phyloP scores from a whole-genome alignment of 2,797 vertebrate genomes.

The Tarsius wallacei region DNA sequence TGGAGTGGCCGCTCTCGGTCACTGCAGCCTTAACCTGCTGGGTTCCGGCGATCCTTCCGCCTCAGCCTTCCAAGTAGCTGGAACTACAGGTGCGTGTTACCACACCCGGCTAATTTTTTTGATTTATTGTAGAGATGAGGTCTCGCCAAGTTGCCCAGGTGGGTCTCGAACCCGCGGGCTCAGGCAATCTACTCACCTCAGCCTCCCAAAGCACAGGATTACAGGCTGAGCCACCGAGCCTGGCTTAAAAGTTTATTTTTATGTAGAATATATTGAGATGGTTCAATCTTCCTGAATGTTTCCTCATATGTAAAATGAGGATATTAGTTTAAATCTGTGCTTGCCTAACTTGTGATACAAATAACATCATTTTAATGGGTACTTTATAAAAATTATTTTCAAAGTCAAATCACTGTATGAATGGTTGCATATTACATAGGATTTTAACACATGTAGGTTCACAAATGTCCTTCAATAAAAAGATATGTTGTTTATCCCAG shows the following conservation, averaged over 20 bases:
- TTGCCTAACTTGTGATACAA: background rate
- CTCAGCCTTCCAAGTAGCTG: too few relatives aligned
- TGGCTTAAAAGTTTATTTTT: background rate
- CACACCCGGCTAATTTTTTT: too few relatives aligned
- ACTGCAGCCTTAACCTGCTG: too few relatives aligned
- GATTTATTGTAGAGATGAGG: too few relatives aligned
- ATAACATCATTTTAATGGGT: background rate
- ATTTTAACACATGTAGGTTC: background rate
- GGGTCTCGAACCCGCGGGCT: too few relatives aligned
- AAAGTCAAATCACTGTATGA: background rate
- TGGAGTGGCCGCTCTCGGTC: too few relatives aligned
- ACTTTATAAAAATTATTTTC: background rate
- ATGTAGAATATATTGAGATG: background rate
- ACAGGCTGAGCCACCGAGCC: too few relatives aligned
- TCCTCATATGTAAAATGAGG: background rate
- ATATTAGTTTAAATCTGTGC: background rate
- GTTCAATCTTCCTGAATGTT: background rate
- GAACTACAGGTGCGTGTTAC: too few relatives aligned
- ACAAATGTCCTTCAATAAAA: background rate
- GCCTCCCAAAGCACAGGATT: too few relatives aligned
- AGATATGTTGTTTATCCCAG: background rate
- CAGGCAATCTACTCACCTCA: too few relatives aligned
- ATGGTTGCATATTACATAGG: background rate
- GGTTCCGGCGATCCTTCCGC: too few relatives aligned
- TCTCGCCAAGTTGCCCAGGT: too few relatives aligned